These are phyloP conservation scores for Cottoperca gobio DNA, from an alignment of 2,797 vertebrate species.

Conservation along the genomic window DNA sequence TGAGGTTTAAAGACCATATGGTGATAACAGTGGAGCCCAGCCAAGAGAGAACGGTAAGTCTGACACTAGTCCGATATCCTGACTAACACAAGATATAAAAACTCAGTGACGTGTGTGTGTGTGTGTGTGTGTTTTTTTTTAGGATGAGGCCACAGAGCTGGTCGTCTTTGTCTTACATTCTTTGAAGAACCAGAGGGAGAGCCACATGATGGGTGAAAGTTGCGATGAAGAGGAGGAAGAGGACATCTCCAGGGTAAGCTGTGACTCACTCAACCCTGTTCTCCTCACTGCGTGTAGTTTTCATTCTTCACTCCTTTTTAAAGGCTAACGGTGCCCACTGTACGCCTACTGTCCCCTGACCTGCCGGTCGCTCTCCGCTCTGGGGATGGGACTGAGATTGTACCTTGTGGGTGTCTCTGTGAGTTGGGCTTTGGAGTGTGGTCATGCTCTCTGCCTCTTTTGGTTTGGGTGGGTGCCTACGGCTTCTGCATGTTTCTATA, in stretches of 20 bases:
- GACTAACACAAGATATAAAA: background rate
- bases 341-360: no score
- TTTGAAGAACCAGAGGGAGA: constrained; percentile 89
- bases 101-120: background rate
- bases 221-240: constrained; percentile 67
- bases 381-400: no score
- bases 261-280: background rate
- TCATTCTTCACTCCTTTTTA: background rate
- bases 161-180: constrained; percentile 91
- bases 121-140: constrained; percentile 18
- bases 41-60: constrained; percentile 85
- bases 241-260: constrained; percentile 76
- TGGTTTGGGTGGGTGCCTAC: no score
- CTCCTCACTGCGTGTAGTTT: no score
- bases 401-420: no score
- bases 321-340: no score
- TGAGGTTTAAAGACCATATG: constrained; percentile 88
- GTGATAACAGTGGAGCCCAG: constrained; percentile 87
- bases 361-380: no score
- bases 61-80: background rate
- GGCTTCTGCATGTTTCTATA: no score
- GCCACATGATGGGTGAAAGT: constrained; percentile 91
- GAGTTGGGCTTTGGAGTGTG: no score
- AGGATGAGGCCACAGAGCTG: constrained; percentile 87
- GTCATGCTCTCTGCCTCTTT: no score